Evolutionary conservation across 1,140 invertebrate genomes (phyloP).

Genomic region (Neodiprion virginianus): DNA sequence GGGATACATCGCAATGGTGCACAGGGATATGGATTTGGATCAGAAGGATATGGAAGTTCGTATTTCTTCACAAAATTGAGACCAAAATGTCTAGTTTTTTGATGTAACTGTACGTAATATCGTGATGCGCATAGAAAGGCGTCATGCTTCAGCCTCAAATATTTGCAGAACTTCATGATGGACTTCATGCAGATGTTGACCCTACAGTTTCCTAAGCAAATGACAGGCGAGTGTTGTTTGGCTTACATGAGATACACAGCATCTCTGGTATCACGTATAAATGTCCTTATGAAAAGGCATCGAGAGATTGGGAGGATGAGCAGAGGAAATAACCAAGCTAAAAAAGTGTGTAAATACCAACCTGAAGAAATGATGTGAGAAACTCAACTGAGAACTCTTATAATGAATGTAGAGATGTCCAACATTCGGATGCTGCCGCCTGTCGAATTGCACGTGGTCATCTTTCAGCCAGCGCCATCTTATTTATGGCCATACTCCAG

Average conservation of each 20-base stretch:
- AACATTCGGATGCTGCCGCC: not conserved
- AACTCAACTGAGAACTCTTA: not conserved
- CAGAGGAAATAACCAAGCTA: not conserved
- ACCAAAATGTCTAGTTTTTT: conserved; percentile 5
- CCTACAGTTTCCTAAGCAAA: conserved; percentile 14
- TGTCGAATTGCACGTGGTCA: not conserved
- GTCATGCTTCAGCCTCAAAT: too few relatives aligned
- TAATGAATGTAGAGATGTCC: not conserved
- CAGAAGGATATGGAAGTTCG: conserved; percentile 20
- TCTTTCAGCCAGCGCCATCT: not conserved
- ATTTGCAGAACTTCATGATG: conserved; percentile 24
- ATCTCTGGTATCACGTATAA: not conserved
- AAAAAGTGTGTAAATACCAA: not conserved
- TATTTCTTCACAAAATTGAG: conserved; percentile 4
- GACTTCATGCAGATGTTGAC: conserved; percentile 25
- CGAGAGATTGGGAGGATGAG: not conserved
- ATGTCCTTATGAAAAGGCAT: not conserved
- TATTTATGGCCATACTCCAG: not conserved
- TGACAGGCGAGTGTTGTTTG: conserved; percentile 15
- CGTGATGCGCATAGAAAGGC: too few relatives aligned
- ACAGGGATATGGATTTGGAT: conserved; percentile 20
- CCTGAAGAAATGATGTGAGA: not conserved
- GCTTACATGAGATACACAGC: not conserved
- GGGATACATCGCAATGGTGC: conserved; percentile 30
- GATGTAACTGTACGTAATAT: not conserved